Evolutionary conservation across 2,888 invertebrate species (phyloP).

Genomic region (Biston betularia): DNA sequence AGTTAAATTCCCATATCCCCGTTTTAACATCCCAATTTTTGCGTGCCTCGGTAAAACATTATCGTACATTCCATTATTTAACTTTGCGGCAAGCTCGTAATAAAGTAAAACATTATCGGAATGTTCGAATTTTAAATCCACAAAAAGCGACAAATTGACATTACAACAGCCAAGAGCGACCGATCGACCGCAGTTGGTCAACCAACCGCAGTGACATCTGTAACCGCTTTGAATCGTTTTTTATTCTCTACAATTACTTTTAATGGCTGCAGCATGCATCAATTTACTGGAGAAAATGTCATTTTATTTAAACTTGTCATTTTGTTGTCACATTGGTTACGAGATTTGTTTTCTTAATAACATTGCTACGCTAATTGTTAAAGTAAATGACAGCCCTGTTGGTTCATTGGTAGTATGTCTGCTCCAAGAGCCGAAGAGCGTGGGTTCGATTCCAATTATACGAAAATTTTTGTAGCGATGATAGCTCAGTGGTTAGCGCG

Average conservation of each 20-base stretch:
- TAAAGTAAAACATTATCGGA: constrained; percentile 5
- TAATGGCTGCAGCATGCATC: constrained; percentile 31
- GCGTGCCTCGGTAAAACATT: background rate
- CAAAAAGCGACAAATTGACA: constrained; percentile 21
- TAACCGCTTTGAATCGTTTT: constrained; percentile 17
- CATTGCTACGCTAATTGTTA: background rate
- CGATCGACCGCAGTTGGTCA: constrained; percentile 20
- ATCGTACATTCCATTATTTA: background rate
- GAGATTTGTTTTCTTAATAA: background rate
- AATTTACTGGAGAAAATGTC: constrained; percentile 18
- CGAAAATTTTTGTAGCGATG: too few species aligned
- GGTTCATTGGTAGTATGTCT: too few species aligned
- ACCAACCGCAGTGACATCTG: constrained; percentile 30
- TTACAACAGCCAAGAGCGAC: constrained; percentile 18
- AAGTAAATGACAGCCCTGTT: too few species aligned
- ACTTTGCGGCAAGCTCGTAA: background rate
- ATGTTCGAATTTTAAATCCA: constrained; percentile 17
- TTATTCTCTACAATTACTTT: constrained; percentile 35
- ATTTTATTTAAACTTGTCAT: too few species aligned
- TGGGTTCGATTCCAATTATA: too few species aligned
- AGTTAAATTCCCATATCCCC: too few species aligned
- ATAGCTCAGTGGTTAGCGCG: too few species aligned
- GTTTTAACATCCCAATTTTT: background rate
- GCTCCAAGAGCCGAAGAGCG: too few species aligned
- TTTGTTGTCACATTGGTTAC: too few species aligned